phyloP scores from a whole-genome alignment of 2,888 invertebrate genomes.

The Tetragonisca angustula region DNA sequence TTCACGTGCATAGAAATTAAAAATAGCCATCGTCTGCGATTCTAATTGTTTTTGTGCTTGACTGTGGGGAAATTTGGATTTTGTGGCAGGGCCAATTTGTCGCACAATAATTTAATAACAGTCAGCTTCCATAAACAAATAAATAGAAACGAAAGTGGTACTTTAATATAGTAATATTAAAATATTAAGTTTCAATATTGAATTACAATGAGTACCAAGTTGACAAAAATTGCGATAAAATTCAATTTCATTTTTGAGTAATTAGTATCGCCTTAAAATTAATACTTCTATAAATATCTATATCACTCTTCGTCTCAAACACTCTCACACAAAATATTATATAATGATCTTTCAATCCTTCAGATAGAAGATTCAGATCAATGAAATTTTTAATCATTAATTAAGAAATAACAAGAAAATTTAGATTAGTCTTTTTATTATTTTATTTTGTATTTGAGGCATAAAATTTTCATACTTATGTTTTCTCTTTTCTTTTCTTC shows the following conservation, averaged over 20 bases:
- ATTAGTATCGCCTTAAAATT: neutral
- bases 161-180: neutral
- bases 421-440: too few relatives aligned
- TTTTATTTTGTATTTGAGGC: neutral
- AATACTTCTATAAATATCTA: neutral
- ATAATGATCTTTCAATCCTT: too few relatives aligned
- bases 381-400: neutral
- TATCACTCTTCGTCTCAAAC: neutral
- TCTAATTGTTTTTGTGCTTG: neutral
- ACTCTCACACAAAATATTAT: neutral
- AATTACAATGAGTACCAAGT: neutral
- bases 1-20: neutral
- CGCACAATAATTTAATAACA: neutral
- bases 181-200: neutral
- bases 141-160: neutral
- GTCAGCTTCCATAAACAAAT: neutral
- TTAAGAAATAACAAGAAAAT: neutral
- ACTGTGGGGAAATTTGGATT: neutral
- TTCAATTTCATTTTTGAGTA: neutral
- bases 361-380: too few relatives aligned
- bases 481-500: neutral
- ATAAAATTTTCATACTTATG: neutral
- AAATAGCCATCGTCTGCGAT: neutral
- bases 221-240: neutral
- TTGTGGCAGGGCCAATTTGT: neutral